A percentile compares a stretch with the other conserved stretches of the same genome.
These are phyloP conservation scores for Pygoscelis antarcticus DNA, from an alignment of 2,113 vertebrate species.

Conservation along the genomic window DNA sequence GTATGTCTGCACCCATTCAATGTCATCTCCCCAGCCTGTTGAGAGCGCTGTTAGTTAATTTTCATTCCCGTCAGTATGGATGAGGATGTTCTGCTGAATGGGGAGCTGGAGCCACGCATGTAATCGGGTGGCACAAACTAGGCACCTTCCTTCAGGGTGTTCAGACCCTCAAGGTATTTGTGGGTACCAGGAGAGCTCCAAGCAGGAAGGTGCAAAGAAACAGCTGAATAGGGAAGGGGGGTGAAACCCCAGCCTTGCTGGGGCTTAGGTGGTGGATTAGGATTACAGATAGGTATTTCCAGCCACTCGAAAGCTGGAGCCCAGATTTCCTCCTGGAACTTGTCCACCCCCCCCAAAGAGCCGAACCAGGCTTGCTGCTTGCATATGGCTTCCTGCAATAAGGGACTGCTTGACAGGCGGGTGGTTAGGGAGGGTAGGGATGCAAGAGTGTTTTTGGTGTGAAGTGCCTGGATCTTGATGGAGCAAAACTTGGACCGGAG, in stretches of 20 bases:
- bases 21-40: constrained; percentile 74
- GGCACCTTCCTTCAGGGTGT: not conserved
- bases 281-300: not conserved
- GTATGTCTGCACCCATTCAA: constrained; percentile 72
- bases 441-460: not conserved
- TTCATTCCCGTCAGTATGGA: not conserved
- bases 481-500: not conserved
- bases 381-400: not conserved
- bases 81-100: not conserved
- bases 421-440: not conserved
- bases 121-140: not conserved
- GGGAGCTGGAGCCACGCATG: not conserved
- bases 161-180: not conserved
- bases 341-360: not conserved
- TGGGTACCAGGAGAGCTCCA: not conserved
- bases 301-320: no score
- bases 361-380: not conserved
- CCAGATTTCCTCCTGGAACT: not conserved
- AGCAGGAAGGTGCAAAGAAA: not conserved
- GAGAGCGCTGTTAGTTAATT: not conserved
- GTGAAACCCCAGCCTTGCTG: not conserved
- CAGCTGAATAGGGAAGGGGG: not conserved
- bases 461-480: not conserved
- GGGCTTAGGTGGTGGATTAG: not conserved
- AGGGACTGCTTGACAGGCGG: not conserved